phyloP scores from a whole-genome alignment of 1,140 invertebrate genomes.

The Luehdorfia chinensis region DNA sequence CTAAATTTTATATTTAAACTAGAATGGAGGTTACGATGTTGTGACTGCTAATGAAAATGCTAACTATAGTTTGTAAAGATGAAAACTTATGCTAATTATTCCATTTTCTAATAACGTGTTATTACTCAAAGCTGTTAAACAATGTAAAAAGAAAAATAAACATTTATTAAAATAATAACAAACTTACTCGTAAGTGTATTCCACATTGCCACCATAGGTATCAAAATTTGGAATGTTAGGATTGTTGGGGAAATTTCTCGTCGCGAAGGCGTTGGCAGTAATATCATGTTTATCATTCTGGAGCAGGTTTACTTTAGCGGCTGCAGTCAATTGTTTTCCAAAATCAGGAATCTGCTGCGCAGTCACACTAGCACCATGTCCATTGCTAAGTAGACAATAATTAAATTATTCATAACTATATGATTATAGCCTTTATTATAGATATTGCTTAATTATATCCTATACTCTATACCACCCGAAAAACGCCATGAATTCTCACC shows the following conservation, averaged over 20 bases:
- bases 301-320: conserved; percentile 37
- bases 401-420: neutral
- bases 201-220: conserved; percentile 40
- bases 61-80: conserved; percentile 29
- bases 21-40: conserved; percentile 18
- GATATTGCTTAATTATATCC: no score
- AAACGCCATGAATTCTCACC: no score
- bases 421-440: neutral
- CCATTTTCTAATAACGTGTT: no score
- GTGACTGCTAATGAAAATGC: conserved; percentile 22
- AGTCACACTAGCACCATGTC: conserved; percentile 29
- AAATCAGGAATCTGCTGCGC: conserved; percentile 32
- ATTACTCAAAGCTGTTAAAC: no score
- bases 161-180: no score
- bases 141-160: no score
- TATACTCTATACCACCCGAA: no score
- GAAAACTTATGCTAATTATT: conserved; percentile 37
- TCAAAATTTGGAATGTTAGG: conserved; percentile 40
- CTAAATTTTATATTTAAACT: conserved; percentile 6
- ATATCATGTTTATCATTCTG: conserved; percentile 44
- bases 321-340: conserved; percentile 35
- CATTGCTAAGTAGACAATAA: conserved; percentile 29
- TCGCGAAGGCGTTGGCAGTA: conserved; percentile 39
- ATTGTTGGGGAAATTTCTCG: conserved; percentile 36
- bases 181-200: conserved; percentile 43